phyloP scores from a whole-genome alignment of 1,140 invertebrate species.

The Drosophila navojoa region DNA sequence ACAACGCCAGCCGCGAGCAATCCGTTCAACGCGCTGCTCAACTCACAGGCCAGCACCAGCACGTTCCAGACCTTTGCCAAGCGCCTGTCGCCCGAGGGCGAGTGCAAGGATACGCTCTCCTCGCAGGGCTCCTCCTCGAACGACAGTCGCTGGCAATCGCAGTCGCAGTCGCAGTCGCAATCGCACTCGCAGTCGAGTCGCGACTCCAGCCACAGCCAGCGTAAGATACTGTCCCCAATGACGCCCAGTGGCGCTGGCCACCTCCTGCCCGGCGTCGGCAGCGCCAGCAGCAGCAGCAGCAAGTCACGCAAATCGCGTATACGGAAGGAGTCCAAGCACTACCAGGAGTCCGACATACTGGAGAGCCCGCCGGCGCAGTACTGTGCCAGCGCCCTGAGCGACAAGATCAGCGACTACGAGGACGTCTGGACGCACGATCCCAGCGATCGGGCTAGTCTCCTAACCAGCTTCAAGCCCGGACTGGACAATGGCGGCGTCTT shows the following conservation, averaged over 20 bases:
- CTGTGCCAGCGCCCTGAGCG: constrained; percentile 93
- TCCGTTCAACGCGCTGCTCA: constrained; percentile 72
- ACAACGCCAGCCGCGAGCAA: constrained; percentile 73
- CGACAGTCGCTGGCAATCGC: constrained; percentile 77
- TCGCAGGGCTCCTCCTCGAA: constrained; percentile 84
- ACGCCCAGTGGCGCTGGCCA: constrained; percentile 39
- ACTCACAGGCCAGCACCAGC: constrained; percentile 68
- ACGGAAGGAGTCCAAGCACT: constrained; percentile 87
- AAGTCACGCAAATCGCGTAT: constrained; percentile 66
- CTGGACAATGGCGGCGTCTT: constrained; percentile 85
- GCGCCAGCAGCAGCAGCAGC: constrained; percentile 43
- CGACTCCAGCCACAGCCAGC: constrained; percentile 68
- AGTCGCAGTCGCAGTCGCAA: constrained; percentile 45
- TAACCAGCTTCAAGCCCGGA: constrained; percentile 84
- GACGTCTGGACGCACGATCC: constrained; percentile 94
- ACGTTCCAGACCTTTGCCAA: constrained; percentile 84
- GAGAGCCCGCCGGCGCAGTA: constrained; percentile 91
- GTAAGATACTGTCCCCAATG: constrained; percentile 68
- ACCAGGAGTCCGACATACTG: constrained; percentile 92
- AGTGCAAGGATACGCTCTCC: constrained; percentile 84
- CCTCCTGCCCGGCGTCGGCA: constrained; percentile 19
- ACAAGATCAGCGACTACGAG: constrained; percentile 97
- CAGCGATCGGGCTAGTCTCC: constrained; percentile 84
- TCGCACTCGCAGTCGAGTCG: constrained; percentile 49
- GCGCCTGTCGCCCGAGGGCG: constrained; percentile 85